Base-by-base conservation (phyloP, 2,113 vertebrate species). In the Delphinapterus leucas region DNA sequence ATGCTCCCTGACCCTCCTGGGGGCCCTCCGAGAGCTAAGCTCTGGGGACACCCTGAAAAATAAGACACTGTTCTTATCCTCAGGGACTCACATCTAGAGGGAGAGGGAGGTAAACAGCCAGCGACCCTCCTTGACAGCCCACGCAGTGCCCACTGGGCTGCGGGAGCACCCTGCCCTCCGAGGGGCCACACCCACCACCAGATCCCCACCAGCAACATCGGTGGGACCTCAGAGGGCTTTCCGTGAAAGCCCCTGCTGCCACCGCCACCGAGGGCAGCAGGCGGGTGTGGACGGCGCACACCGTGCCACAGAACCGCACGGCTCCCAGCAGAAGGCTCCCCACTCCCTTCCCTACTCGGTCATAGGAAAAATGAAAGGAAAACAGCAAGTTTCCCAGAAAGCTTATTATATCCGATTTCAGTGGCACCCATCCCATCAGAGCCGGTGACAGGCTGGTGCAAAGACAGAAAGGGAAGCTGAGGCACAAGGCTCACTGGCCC, bases 81-180 rank as follows among this genome's bases (percentile, higher is more conserved):
- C 74, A 71, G 92, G 65, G 97, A 74, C 33, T 15, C 7, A 0
- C 0, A 0, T 28, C 87, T 36, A 4, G 20, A 91, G 83, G 55
- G 80, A 92, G 58, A 86, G 31, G 61, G 88, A 38, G 14, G 81
- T 82, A 94, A 97, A 96, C 96, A 98, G 90, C 90, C 12, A 28
- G 44, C 14, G 41, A 53, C 23, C 0, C 58, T 58, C 55, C 70
- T 7, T 2, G 17, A 21, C 33, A 17, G 28, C 79, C 55, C 23
- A 0, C 2, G 1, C 21, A 3, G 71, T 3, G 17, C 90, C 74
- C 44, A 2, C 25, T 4, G 86, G 88, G 20, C 8, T 1, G 0
- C 0, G 8, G 8, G 77, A 8, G 23, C 6, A 12, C 65, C 44
- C 12, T 3, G n/a, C 41, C 60, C 23, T 5, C 20, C 8, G 1